A percentile compares a stretch with the other conserved stretches of the same genome.
Evolutionary conservation across 2,113 vertebrate genomes (phyloP).

Genomic region (Pimephales promelas): DNA sequence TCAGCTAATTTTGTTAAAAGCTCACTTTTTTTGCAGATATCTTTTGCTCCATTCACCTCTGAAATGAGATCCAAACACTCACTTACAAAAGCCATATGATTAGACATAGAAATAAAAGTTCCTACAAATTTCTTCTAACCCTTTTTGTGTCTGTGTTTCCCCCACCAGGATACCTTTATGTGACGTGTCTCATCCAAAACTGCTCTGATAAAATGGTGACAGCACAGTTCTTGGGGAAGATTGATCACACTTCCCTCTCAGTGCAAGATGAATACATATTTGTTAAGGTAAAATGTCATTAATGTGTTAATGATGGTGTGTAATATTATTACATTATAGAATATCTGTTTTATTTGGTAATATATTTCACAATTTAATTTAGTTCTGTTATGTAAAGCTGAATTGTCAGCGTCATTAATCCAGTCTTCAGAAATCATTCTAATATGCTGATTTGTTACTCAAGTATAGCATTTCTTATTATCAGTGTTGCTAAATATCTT

Average conservation of each 20-base stretch:
- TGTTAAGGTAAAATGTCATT: conserved; percentile 88
- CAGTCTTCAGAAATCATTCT: no score
- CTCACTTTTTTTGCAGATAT: not conserved
- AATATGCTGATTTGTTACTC: no score
- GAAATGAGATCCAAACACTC: not conserved
- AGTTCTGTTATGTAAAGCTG: no score
- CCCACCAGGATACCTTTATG: conserved; percentile 82
- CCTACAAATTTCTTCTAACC: conserved; percentile 23
- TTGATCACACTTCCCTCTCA: conserved; percentile 86
- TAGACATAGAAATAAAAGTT: not conserved
- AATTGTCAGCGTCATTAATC: no score
- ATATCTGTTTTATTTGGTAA: no score
- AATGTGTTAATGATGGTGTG: not conserved
- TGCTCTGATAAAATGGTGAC: conserved; percentile 84
- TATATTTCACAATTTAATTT: no score
- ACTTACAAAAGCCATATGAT: conserved; percentile 5
- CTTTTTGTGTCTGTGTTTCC: conserved; percentile 20
- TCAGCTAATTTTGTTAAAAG: conserved; percentile 51
- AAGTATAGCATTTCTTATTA: no score
- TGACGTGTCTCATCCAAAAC: conserved; percentile 89
- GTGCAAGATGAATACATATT: conserved; percentile 94
- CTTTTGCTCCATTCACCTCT: not conserved
- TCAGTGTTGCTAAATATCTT: no score
- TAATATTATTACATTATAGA: no score
- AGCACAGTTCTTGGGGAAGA: conserved; percentile 81